A percentile compares a stretch with the other conserved stretches of the same genome.
These are phyloP conservation scores for Rhagoletis zephyria DNA, from an alignment of 1,140 invertebrate species.

Conservation along the genomic window DNA sequence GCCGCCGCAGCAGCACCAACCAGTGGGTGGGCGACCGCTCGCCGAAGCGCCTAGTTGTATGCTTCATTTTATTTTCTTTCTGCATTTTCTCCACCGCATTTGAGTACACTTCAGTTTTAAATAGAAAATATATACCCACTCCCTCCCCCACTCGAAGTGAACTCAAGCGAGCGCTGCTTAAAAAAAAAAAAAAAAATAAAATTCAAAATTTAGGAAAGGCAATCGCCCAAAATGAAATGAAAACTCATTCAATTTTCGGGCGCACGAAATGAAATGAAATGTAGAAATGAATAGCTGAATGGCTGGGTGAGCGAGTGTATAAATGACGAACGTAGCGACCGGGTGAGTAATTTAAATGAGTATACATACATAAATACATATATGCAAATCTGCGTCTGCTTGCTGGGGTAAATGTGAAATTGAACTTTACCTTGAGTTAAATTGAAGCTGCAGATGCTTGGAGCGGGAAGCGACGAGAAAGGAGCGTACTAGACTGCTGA, in stretches of 20 bases:
- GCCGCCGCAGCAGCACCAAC: not conserved
- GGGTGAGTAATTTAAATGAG: slow-evolving; percentile 39
- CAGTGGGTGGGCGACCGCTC: not conserved
- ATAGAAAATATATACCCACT: slow-evolving; percentile 6
- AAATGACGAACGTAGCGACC: not conserved
- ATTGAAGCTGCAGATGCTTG: not conserved
- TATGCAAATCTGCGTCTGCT: not conserved
- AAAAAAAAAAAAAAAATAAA: not conserved
- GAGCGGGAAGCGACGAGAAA: too few relatives aligned
- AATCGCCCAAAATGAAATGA: slow-evolving; percentile 43
- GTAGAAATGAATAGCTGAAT: slow-evolving; percentile 10
- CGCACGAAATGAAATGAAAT: slow-evolving; percentile 43
- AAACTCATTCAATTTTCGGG: slow-evolving; percentile 40
- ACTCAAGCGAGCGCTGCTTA: not conserved
- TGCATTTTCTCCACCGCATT: not conserved
- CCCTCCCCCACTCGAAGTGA: not conserved
- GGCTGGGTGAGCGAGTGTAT: not conserved
- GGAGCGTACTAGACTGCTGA: not conserved
- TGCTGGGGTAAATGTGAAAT: not conserved
- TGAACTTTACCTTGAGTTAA: slow-evolving; percentile 36
- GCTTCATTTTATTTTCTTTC: slow-evolving; percentile 20
- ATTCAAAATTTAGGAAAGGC: not conserved
- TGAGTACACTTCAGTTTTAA: slow-evolving; percentile 27
- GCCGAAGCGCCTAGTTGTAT: slow-evolving; percentile 5
- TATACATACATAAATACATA: not conserved